Evolutionary conservation across 2,797 vertebrate species (phyloP).

Genomic region (Pyrocephalus nanus): DNA sequence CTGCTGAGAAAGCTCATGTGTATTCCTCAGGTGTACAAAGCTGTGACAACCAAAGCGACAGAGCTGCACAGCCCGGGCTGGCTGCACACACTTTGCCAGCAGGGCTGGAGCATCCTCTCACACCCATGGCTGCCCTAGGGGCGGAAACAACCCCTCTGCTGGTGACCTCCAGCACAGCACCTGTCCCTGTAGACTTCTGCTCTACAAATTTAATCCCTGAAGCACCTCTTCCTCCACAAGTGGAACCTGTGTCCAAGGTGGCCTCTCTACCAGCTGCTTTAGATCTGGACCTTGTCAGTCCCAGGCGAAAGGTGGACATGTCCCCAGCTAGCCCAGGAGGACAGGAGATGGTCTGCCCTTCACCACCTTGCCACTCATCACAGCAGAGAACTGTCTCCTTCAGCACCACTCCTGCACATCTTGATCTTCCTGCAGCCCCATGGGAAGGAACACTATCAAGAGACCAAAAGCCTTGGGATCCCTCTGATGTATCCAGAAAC

Average conservation of each 20-base stretch:
- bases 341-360: not conserved
- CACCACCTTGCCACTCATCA: not conserved
- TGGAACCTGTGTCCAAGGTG: not conserved
- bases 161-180: not conserved
- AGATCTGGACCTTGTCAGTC: not conserved
- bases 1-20: not conserved
- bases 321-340: not conserved
- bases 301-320: not conserved
- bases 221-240: not conserved
- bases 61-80: not conserved
- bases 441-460: not conserved
- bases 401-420: not conserved
- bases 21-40: not conserved
- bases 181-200: not conserved
- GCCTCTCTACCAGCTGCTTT: not conserved
- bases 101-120: not conserved
- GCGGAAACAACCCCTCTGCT: not conserved
- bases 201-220: not conserved
- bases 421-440: rapidly evolving
- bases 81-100: not conserved
- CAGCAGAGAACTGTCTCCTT: not conserved
- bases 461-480: not conserved
- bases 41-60: not conserved
- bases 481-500: not conserved
- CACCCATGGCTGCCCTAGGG: not conserved